Base-by-base conservation (phyloP, 2,797 vertebrate genomes). In the Alauda arvensis region DNA sequence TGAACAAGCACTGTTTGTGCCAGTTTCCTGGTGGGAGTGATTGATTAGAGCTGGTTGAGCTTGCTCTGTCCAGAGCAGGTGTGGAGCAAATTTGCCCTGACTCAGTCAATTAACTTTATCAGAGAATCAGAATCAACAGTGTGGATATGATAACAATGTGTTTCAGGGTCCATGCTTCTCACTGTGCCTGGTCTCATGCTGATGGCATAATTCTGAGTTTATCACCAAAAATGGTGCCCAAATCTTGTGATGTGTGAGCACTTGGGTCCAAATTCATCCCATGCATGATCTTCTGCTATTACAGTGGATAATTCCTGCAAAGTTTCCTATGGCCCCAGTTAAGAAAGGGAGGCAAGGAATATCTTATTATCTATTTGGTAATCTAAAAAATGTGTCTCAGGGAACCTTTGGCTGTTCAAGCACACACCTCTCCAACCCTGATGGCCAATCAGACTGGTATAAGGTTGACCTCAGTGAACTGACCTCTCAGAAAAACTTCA, bases 91-190 rank as follows among this genome's bases (percentile, higher is more conserved):
- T 94, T 94, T 94, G 79, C 86, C 92, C 88, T 93, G 90, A 93
- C 79, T 93, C 92, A 91, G 92, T 91, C 91, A 93, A 93, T 95
- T 95, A 94, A 88, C 90, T 93, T 91, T 83, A 92, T 92, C 90
- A 94, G 90, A 85, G 84, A 92, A 83, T 81, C 91, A 88, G 90
- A 81, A 85, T 88, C 91, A 92, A 85, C 84, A 91, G 77, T 2
- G 0, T 88, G 88, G 83, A 78, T 83, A 91, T 4, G 42, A 40
- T 88, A 93, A 85, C 84, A 60, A 39, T 63, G 66, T 78, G 63
- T 42, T 78, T 61, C 42, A 66, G 67, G 45, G 45, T 76, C 62
- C 28, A 12, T 21, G 66, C 19, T 66, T 88, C 78, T 82, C 59
- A 39, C 66, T 71, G 76, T 68, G 59, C 26, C 66, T 82, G 43